These are phyloP conservation scores for Pseudococcus viburni DNA, from an alignment of 2,888 invertebrate species.

Conservation along the genomic window DNA sequence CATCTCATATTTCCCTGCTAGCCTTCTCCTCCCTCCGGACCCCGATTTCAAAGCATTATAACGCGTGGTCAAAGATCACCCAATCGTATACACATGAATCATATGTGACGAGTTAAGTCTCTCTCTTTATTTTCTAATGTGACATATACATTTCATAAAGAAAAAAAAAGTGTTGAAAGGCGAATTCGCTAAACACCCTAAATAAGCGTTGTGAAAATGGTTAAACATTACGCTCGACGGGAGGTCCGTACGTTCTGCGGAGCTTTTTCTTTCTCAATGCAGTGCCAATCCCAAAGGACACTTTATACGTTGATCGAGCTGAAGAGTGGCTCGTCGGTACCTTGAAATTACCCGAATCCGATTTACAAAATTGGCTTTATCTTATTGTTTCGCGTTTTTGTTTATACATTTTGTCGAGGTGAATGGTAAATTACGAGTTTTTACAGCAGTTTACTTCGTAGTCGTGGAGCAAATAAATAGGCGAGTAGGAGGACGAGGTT, in stretches of 20 bases:
- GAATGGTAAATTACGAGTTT: background rate
- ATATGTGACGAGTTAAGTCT: constrained; percentile 17
- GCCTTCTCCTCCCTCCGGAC: background rate
- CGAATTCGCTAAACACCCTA: constrained; percentile 65
- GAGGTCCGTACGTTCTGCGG: constrained; percentile 24
- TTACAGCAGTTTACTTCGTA: background rate
- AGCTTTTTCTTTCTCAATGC: background rate
- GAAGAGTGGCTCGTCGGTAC: background rate
- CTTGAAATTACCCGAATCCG: constrained; percentile 25
- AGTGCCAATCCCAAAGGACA: constrained; percentile 54
- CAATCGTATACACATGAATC: constrained; percentile 43
- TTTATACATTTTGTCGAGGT: no score
- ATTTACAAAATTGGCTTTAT: background rate
- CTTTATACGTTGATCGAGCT: constrained; percentile 59
- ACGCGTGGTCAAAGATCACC: constrained; percentile 8
- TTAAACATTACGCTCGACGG: constrained; percentile 59
- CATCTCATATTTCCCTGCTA: background rate
- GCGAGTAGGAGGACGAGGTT: background rate
- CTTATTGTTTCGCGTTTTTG: no score
- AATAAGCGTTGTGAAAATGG: constrained; percentile 63
- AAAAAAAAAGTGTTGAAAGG: constrained; percentile 59
- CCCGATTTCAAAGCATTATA: background rate
- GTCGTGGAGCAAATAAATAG: background rate
- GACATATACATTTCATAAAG: background rate
- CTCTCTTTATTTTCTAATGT: background rate